phyloP scores from a whole-genome alignment of 2,888 invertebrate species.

The Pterobdella sp. region DNA sequence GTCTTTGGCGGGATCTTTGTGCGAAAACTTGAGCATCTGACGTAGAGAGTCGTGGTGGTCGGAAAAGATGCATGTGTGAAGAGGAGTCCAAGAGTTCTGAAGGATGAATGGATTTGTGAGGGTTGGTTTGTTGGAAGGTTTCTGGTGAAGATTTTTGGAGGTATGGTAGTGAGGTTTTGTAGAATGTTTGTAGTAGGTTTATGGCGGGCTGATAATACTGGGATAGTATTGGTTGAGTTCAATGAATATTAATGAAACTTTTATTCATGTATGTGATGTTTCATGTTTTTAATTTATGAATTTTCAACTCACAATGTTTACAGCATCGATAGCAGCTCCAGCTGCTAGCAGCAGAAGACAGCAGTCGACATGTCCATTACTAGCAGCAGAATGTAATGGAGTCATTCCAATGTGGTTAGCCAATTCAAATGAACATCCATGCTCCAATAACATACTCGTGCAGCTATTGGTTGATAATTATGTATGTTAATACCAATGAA shows the following conservation, averaged over 20 bases:
- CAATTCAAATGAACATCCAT: conserved; percentile 41
- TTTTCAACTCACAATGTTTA: conserved; percentile 38
- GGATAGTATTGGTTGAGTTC: background rate
- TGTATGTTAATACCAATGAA: background rate
- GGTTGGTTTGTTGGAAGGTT: background rate
- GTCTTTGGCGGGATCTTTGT: conserved; percentile 12
- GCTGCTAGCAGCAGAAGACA: conserved; percentile 42
- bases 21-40: conserved; percentile 38
- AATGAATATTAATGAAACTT: background rate
- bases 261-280: background rate
- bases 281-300: background rate
- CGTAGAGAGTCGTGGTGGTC: conserved; percentile 42
- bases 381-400: conserved; percentile 45
- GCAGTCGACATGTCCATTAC: conserved; percentile 42
- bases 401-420: conserved; percentile 42
- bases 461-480: conserved; percentile 40
- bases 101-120: conserved; percentile 13
- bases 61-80: conserved; percentile 44
- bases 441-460: conserved; percentile 41
- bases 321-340: conserved; percentile 42
- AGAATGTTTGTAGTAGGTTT: background rate
- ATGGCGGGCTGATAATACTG: too few species aligned
- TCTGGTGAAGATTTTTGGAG: background rate
- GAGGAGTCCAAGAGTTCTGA: conserved; percentile 44
- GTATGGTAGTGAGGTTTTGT: background rate